phyloP scores from a whole-genome alignment of 2,888 invertebrate species.

The Artemia sp. region DNA sequence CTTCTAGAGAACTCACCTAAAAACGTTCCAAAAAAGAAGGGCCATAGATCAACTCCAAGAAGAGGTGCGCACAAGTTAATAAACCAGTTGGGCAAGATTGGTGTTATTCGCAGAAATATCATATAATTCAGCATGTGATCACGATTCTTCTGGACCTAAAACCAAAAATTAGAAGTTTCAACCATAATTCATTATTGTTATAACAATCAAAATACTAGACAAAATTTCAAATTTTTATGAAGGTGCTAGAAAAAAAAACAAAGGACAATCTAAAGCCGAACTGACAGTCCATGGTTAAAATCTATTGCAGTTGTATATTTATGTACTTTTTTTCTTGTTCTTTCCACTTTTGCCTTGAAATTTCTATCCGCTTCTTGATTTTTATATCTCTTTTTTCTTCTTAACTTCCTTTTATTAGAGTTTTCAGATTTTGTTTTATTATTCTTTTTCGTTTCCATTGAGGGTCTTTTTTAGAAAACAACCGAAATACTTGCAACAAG shows the following conservation, averaged over 20 bases:
- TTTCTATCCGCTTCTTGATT: no score
- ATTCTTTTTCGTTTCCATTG: no score
- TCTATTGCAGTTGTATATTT: no score
- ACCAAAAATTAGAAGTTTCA: conserved; percentile 5
- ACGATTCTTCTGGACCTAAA: conserved; percentile 50
- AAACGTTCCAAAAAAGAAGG: conserved; percentile 90
- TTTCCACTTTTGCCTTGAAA: no score
- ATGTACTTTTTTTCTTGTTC: no score
- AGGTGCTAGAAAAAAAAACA: conserved; percentile 3
- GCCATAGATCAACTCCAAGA: conserved; percentile 76
- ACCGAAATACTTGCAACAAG: no score
- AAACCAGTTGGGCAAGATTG: conserved; percentile 97
- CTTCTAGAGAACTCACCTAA: conserved; percentile 43
- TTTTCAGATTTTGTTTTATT: no score
- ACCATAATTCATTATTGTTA: conserved; percentile 19
- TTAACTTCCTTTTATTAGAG: no score
- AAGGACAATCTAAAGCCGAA: neutral
- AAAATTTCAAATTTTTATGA: conserved; percentile 6
- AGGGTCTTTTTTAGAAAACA: no score
- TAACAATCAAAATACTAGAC: conserved; percentile 28
- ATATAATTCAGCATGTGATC: conserved; percentile 87
- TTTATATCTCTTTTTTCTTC: no score
- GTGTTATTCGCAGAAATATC: conserved; percentile 88
- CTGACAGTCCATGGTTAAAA: no score
- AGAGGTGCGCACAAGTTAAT: conserved; percentile 92